Evolutionary conservation across 1,140 invertebrate species (phyloP).

Genomic region (Drosophila lini): DNA sequence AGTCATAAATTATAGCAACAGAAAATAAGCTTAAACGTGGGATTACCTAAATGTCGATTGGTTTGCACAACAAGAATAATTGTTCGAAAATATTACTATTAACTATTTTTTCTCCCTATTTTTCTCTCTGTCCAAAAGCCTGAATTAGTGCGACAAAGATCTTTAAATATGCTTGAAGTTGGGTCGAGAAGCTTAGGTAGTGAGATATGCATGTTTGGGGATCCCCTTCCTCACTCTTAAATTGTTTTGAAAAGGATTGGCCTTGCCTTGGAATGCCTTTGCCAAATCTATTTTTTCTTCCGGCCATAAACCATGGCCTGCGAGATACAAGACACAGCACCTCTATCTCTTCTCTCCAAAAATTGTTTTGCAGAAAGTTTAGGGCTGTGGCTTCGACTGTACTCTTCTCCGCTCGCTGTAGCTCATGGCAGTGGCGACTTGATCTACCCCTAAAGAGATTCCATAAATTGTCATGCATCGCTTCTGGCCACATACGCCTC

Average conservation of each 20-base stretch:
- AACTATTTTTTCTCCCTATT: background rate
- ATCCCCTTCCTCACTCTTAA: conserved; percentile 1
- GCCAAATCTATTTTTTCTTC: conserved; percentile 10
- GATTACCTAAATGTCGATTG: background rate
- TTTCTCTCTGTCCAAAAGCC: conserved; percentile 5
- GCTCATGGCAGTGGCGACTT: conserved; percentile 26
- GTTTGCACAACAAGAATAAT: background rate
- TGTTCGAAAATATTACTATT: too few species aligned
- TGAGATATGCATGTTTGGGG: background rate
- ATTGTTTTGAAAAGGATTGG: conserved; percentile 11
- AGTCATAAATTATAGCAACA: background rate
- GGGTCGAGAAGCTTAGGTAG: background rate
- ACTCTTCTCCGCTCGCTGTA: conserved; percentile 6
- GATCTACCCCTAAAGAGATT: conserved; percentile 29
- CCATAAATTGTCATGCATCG: conserved; percentile 44
- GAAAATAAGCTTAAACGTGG: background rate
- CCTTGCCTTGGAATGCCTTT: conserved; percentile 11
- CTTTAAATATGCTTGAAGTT: background rate
- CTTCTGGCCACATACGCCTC: conserved; percentile 14
- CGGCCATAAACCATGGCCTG: conserved; percentile 6
- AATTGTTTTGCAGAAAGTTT: conserved; percentile 14
- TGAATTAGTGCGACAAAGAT: conserved; percentile 3
- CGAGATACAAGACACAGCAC: background rate
- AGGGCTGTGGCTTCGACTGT: conserved; percentile 2
- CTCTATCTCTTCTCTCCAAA: background rate